Evolutionary conservation across 2,797 vertebrate species (phyloP).

Genomic region (Danionella dracula): DNA sequence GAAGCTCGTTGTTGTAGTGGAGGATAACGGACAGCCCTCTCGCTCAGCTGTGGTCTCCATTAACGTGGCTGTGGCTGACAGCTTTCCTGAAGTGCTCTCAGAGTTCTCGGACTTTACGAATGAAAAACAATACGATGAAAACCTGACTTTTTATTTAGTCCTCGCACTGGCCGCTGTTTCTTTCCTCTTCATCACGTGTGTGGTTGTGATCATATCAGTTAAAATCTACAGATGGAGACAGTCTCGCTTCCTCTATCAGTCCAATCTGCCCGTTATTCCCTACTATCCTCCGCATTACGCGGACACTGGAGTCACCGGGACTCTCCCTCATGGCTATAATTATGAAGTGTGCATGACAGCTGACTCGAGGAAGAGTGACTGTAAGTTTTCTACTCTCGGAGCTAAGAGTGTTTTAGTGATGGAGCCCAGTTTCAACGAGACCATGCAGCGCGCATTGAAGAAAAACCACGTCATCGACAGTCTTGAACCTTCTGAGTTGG

Average conservation of each 20-base stretch:
- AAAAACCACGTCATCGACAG: neutral
- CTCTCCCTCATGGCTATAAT: constrained; percentile 35
- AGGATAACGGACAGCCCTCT: constrained; percentile 72
- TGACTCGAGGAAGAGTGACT: constrained; percentile 37
- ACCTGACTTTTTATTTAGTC: constrained; percentile 36
- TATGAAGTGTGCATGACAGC: constrained; percentile 43
- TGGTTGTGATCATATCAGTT: constrained; percentile 42
- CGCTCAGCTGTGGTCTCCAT: constrained; percentile 58
- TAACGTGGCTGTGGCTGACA: constrained; percentile 33
- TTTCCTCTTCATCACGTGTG: constrained; percentile 38
- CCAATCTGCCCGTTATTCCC: constrained; percentile 44
- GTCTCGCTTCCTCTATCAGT: constrained; percentile 28
- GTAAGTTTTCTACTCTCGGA: constrained; percentile 34
- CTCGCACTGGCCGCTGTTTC: constrained; percentile 40
- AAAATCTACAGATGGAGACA: constrained; percentile 46
- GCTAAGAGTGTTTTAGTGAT: constrained; percentile 34
- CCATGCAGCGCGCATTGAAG: constrained; percentile 11
- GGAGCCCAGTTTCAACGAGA: constrained; percentile 31
- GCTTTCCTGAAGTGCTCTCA: constrained; percentile 22
- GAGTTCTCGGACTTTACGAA: constrained; percentile 20
- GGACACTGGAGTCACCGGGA: constrained; percentile 41
- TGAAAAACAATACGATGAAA: constrained; percentile 9
- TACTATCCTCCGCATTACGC: constrained; percentile 44
- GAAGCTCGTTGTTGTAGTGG: constrained; percentile 48
- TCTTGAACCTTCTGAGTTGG: no score